Evolutionary conservation across 2,888 invertebrate species (phyloP), one percentile per base, ranked within the genome.

Genomic region (Stenodema calcarata): DNA sequence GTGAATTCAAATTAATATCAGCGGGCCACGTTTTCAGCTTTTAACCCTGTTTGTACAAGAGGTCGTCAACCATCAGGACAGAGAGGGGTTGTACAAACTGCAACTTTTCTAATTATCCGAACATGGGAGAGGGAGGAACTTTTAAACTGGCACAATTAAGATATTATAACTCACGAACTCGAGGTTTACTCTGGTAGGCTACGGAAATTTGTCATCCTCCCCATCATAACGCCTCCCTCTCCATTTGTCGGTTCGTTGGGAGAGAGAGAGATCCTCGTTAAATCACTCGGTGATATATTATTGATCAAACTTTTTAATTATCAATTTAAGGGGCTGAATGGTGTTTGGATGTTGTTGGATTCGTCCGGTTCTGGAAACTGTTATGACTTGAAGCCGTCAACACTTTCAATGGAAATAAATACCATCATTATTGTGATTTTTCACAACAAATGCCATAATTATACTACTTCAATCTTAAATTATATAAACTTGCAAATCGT

Each of bases 131-230:
- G 82, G 82, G 50, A 2, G 23, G 69, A 82, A 82, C 82, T 82
- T 82, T 82, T 82, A 82, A 84, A 87, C 84, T 87, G 84, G 76
- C 79, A 84, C 87, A 87, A 87, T 87, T 84, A 87, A 87, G 87
- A 87, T 87, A 87, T 87, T 87, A 87, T 87, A 87, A 87, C 83
- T 83, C 83, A 83, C 42, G 82, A 82, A 54, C 69, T 41, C 82
- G 82, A 69, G 82, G 69, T 82, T 82, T 82, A 62, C 27, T 69
- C 80, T 35, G 82, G 41, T 82, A 69, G 82, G 69, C 69, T 28
- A 28, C 82, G 82, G 42, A 69, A 82, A 82, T 82, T 82, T 82
- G 82, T 82, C 69, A 41, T 27, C 69, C 62, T 35, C 35, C 7
- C 35, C 35, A 35, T 79, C 18, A 79, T 79, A 44, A 44, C 47